A percentile compares a stretch with the other conserved stretches of the same genome.
phyloP scores from a whole-genome alignment of 1,140 invertebrate genomes.

The Prorops nasuta region DNA sequence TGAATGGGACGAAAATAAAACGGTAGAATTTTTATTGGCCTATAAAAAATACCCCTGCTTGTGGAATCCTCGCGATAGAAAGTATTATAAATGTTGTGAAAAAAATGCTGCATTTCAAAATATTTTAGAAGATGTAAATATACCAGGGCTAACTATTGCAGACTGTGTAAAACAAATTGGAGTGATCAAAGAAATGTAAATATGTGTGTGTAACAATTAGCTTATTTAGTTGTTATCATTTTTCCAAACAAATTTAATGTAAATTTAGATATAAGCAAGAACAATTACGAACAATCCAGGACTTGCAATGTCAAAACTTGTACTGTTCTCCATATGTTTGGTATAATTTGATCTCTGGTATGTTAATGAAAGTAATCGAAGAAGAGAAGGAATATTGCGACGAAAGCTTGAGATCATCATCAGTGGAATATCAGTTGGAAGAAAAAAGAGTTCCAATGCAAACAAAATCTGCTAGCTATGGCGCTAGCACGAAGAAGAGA shows the following conservation, averaged over 20 bases:
- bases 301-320: conserved; percentile 17
- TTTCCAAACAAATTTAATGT: conserved; percentile 3
- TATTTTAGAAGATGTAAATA: conserved; percentile 28
- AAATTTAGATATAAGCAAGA: conserved; percentile 32
- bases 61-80: conserved; percentile 34
- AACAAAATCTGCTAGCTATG: too few species aligned
- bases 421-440: too few species aligned
- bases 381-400: conserved; percentile 14
- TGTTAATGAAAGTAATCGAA: conserved; percentile 30
- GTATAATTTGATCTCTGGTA: conserved; percentile 31
- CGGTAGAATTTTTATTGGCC: conserved; percentile 27
- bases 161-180: conserved; percentile 35
- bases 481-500: too few species aligned
- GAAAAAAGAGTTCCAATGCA: too few species aligned
- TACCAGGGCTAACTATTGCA: conserved; percentile 21
- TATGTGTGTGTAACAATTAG: too few species aligned
- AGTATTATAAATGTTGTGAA: conserved; percentile 28
- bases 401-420: too few species aligned
- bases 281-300: conserved; percentile 26
- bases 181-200: conserved; percentile 36
- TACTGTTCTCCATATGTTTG: conserved; percentile 30
- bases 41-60: conserved; percentile 39
- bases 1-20: conserved; percentile 32
- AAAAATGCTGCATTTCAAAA: conserved; percentile 28
- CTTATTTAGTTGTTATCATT: not conserved